Evolutionary conservation across 1,140 invertebrate genomes (phyloP).

Genomic region (Scaptomyza montana): DNA sequence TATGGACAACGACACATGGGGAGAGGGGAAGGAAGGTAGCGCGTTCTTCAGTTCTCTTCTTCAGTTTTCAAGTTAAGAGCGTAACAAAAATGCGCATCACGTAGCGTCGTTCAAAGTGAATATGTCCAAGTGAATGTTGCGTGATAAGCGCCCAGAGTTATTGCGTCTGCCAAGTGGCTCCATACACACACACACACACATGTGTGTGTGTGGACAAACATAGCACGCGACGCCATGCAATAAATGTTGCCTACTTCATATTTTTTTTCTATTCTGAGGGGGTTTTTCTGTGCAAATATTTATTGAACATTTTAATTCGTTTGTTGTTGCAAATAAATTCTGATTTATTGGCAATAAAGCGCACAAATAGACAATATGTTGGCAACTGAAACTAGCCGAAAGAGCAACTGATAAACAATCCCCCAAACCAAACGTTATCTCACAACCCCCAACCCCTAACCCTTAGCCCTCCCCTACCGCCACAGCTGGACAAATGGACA

Average conservation of each 20-base stretch:
- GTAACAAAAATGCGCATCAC: constrained; percentile 75
- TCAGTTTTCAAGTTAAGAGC: constrained; percentile 51
- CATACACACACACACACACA: constrained; percentile 31
- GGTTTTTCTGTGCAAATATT: constrained; percentile 74
- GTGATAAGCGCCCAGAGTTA: constrained; percentile 51
- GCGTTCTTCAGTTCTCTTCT: too few species aligned
- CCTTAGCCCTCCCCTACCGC: not conserved
- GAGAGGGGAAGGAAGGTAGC: not conserved
- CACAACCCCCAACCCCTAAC: too few species aligned
- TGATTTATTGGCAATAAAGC: constrained; percentile 84
- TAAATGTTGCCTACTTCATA: constrained; percentile 51
- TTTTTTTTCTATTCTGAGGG: constrained; percentile 16
- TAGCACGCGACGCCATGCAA: constrained; percentile 34
- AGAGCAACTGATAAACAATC: constrained; percentile 52
- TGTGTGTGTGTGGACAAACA: not conserved
- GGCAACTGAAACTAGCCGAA: constrained; percentile 42
- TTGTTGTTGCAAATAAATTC: constrained; percentile 84
- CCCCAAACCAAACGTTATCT: constrained; percentile 19
- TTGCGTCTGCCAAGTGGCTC: constrained; percentile 47
- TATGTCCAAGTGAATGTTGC: constrained; percentile 61
- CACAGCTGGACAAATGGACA: constrained; percentile 46
- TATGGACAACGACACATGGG: not conserved
- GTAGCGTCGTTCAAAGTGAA: constrained; percentile 77
- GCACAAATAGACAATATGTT: constrained; percentile 72
- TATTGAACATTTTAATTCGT: constrained; percentile 84